These are phyloP conservation scores for Thymelicus lineola DNA, from an alignment of 2,888 invertebrate genomes.

Conservation along the genomic window DNA sequence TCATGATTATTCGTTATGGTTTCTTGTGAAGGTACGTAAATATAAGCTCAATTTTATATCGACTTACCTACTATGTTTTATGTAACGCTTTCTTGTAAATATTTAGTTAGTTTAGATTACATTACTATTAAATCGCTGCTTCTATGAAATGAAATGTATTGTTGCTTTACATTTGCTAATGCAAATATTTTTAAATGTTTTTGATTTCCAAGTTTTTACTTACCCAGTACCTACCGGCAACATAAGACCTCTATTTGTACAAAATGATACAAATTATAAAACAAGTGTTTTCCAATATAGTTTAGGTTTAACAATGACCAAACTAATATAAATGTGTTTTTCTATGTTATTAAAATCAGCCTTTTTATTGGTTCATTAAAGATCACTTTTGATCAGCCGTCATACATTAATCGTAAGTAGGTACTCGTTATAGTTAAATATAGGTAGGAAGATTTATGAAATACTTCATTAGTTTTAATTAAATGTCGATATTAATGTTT, in stretches of 20 bases:
- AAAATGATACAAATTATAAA: background rate
- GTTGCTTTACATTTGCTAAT: constrained; percentile 2
- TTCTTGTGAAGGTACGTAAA: constrained; percentile 1
- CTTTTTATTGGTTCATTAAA: no score
- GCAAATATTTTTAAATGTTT: background rate
- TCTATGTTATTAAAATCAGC: no score
- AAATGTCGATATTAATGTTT: no score
- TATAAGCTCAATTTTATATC: constrained; percentile 7
- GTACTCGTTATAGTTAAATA: no score
- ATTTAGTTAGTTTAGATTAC: constrained; percentile 9
- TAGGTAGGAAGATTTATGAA: no score
- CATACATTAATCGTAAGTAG: no score
- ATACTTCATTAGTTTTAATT: no score
- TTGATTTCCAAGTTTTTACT: constrained; percentile 4
- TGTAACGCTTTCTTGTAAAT: constrained; percentile 12
- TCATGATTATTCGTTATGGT: background rate
- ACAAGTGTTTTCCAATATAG: background rate
- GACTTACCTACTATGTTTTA: background rate
- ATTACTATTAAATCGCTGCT: background rate
- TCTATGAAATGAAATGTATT: constrained; percentile 3
- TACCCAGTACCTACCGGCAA: background rate
- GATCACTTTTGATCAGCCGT: no score
- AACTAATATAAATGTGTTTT: no score
- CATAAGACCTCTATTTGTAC: no score
- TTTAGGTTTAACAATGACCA: no score